Evolutionary conservation across 2,888 invertebrate genomes (phyloP), one percentile per base, ranked within the genome.

Genomic region (Megamerina dolium): DNA sequence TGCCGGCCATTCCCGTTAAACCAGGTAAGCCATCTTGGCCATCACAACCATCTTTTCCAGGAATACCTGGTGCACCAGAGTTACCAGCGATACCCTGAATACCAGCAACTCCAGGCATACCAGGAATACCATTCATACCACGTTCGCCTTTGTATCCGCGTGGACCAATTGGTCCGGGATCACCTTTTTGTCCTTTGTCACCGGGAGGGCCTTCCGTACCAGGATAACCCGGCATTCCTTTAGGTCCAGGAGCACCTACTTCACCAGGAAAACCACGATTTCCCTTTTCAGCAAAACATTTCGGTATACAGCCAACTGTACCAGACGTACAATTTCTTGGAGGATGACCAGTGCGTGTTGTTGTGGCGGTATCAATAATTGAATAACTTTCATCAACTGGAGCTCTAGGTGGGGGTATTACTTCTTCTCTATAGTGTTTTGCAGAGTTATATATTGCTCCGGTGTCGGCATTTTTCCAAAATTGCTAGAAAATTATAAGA

Each of bases 21-120:
- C 94, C 95, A 30, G 84, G 77, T 32, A 78, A 72, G 53, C 94
- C 94, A 70, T 92, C 92, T 41, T 92, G 90, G 61, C 96, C 96
- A 63, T 96, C 95, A 65, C 96, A 97, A 9, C 96, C 97, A 65
- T 96, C 94, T 58, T 85, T 74, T 39, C 96, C 96, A 30, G 87
- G 83, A 32, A 80, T 74, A 55, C 94, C 94, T n/a, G 87, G 76
- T 1, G 76, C 61, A 37, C 93, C 88, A 1, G 77, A 57, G 43
- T 59, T 60, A 9, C 71, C 72, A 13, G 57, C 48, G 33, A 63
- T 45, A 17, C 72, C 72, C 33, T 65, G 66, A n/a, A 66, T 47
- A 32, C 72, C 79, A 5, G 75, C 66, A 0, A 76, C 78, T 49
- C 89, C 91, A 5, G 86, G 80, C 66, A 85, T 87, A 45, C 95